These are phyloP conservation scores for Semibalanus balanoides DNA, from an alignment of 1,140 invertebrate genomes.

Conservation along the genomic window DNA sequence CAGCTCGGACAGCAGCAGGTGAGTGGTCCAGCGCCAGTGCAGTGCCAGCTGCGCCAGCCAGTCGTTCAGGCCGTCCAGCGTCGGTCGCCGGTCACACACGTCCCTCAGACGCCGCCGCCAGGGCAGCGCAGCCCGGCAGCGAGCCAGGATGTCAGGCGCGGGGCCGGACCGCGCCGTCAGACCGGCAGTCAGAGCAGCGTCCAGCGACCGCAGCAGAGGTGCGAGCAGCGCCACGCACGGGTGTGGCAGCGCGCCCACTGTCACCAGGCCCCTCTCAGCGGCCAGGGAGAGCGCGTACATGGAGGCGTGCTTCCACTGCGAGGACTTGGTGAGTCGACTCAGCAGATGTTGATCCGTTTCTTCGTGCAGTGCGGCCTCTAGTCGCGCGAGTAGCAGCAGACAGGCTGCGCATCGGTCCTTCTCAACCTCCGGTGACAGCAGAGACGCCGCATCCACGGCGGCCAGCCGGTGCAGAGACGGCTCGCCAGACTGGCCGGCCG, in stretches of 20 bases:
- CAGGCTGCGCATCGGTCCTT: not conserved
- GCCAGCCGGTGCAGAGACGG: not conserved
- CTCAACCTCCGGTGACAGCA: not conserved
- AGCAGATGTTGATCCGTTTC: not conserved
- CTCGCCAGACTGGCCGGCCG: not conserved
- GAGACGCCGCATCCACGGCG: not conserved
- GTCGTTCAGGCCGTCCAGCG: constrained; percentile 13
- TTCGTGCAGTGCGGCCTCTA: not conserved
- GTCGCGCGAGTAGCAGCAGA: not conserved
- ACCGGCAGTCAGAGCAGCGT: constrained; percentile 7
- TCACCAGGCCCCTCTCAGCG: constrained; percentile 12
- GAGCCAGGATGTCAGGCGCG: constrained; percentile 11
- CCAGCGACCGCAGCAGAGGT: constrained; percentile 8
- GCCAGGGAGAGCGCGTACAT: constrained; percentile 15
- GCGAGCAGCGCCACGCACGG: constrained; percentile 9
- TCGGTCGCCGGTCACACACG: constrained; percentile 13
- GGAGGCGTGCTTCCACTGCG: not conserved
- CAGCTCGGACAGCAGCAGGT: constrained; percentile 12
- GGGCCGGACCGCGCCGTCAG: constrained; percentile 8
- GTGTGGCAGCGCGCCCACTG: constrained; percentile 11
- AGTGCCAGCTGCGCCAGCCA: constrained; percentile 18
- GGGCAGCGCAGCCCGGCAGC: constrained; percentile 8
- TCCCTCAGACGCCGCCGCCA: constrained; percentile 14
- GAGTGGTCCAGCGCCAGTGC: constrained; percentile 20
- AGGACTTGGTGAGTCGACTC: not conserved